These are phyloP conservation scores for Drosophila kuntzei DNA, from an alignment of 2,888 invertebrate genomes.

Conservation along the genomic window DNA sequence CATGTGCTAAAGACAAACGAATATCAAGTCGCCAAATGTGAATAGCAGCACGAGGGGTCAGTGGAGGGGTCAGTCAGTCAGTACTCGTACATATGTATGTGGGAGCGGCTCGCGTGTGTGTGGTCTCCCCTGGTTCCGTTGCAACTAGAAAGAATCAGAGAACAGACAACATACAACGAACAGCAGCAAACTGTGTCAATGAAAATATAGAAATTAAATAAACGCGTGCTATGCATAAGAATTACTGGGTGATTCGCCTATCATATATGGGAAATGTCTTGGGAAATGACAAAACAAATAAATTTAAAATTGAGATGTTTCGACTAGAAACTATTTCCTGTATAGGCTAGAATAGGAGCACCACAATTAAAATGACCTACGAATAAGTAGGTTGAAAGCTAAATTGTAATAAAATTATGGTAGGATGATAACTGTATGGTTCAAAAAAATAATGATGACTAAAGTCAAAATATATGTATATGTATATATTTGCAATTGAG, in stretches of 20 bases:
- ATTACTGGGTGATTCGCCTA: constrained; percentile 12
- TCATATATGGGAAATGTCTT: constrained; percentile 32
- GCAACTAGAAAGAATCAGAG: constrained; percentile 26
- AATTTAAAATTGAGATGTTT: constrained; percentile 12
- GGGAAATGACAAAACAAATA: constrained; percentile 23
- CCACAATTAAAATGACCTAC: neutral
- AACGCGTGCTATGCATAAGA: constrained; percentile 50
- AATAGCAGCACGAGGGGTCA: constrained; percentile 28
- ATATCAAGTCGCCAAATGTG: constrained; percentile 54
- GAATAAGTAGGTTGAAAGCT: neutral
- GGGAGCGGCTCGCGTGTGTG: constrained; percentile 52
- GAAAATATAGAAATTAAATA: constrained; percentile 58
- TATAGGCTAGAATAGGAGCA: neutral
- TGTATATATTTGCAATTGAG: too few relatives aligned
- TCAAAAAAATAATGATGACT: too few relatives aligned
- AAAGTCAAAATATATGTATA: too few relatives aligned
- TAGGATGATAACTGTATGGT: too few relatives aligned
- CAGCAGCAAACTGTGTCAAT: constrained; percentile 69
- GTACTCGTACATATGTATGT: constrained; percentile 8
- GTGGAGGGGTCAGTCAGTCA: constrained; percentile 23
- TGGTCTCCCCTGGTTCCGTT: constrained; percentile 40
- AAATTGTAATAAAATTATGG: neutral
- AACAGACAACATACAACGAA: constrained; percentile 2
- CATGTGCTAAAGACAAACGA: constrained; percentile 80
- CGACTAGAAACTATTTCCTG: constrained; percentile 6